Base-by-base conservation (phyloP, 1,140 invertebrate species). In the Drosophila neocordata region DNA sequence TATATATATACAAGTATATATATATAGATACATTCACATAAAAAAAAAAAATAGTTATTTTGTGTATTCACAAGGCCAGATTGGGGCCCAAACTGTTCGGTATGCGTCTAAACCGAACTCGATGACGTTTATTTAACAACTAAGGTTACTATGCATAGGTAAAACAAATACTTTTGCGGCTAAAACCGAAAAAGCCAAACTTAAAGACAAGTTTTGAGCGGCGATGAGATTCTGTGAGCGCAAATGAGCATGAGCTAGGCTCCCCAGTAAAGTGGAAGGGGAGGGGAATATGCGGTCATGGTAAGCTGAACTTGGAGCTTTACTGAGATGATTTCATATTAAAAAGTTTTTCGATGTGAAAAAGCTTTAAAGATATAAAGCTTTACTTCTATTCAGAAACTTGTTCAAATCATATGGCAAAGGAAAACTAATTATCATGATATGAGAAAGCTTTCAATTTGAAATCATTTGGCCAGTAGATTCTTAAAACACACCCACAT, bases 81-180 rank as follows among this genome's bases (percentile, higher is more conserved):
- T 34, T 31, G 48, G 31, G 51, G 13, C 18, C 13, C 38, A 15
- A 44, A 60, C n/a, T 24, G 18, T 24, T 52, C 9, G 22, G n/a
- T 51, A 74, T 38, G 18, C 15, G 15, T 65, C 66, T 60, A 55
- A 69, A 79, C 83, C 79, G 65, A 68, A 66, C 78, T 56, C 83
- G 65, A 65, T 79, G 75, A 78, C 82, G 82, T 72, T 87, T 78
- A 83, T 79, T 87, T 57, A 69, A 64, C 83, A 82, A 87, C 82
- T 87, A 63, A 75, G 67, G 56, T 48, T 58, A 51, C 56, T 51
- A 69, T 70, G 69, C 56, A 62, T 78, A 63, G 71, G 55, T 35
- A 66, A 53, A 60, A 68, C 72, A 72, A 75, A 60, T 72, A 60
- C 44, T 53, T 58, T 58, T 44, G 34, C 6, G 41, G 44, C 55